A percentile compares a stretch with the other conserved stretches of the same genome.
These are phyloP conservation scores for Regulus satrapa DNA, from an alignment of 2,113 vertebrate species.

Conservation along the genomic window DNA sequence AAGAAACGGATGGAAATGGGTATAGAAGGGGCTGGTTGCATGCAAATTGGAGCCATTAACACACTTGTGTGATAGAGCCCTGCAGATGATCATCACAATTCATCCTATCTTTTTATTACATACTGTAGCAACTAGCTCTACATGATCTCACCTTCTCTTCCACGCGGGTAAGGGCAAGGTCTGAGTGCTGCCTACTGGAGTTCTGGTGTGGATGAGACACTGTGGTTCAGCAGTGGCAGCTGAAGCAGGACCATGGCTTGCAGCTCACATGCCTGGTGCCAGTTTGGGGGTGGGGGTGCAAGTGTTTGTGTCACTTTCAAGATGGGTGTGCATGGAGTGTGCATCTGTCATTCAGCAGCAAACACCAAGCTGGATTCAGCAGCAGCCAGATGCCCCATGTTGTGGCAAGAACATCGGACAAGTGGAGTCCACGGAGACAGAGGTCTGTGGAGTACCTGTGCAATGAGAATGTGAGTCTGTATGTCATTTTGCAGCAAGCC, in stretches of 20 bases:
- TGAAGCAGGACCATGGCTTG: neutral
- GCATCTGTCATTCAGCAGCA: neutral
- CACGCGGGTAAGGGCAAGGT: neutral
- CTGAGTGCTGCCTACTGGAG: neutral
- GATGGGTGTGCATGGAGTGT: fast-evolving
- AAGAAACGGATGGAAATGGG: neutral
- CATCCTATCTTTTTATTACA: neutral
- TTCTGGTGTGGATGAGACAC: neutral
- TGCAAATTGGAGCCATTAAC: neutral
- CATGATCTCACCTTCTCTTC: neutral
- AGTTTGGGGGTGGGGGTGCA: fast-evolving
- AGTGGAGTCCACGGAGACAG: fast-evolving
- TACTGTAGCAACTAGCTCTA: neutral
- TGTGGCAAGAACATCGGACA: neutral
- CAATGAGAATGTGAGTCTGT: fast-evolving
- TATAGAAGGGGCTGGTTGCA: neutral
- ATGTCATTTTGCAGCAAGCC: neutral
- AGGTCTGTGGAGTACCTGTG: neutral
- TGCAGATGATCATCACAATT: neutral
- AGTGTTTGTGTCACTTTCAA: neutral
- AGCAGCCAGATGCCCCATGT: fast-evolving
- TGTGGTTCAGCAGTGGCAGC: neutral
- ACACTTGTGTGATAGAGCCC: neutral
- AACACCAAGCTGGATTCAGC: neutral
- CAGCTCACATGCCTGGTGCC: neutral